phyloP scores from a whole-genome alignment of 2,113 vertebrate species.

The Eupsittula cactorum region DNA sequence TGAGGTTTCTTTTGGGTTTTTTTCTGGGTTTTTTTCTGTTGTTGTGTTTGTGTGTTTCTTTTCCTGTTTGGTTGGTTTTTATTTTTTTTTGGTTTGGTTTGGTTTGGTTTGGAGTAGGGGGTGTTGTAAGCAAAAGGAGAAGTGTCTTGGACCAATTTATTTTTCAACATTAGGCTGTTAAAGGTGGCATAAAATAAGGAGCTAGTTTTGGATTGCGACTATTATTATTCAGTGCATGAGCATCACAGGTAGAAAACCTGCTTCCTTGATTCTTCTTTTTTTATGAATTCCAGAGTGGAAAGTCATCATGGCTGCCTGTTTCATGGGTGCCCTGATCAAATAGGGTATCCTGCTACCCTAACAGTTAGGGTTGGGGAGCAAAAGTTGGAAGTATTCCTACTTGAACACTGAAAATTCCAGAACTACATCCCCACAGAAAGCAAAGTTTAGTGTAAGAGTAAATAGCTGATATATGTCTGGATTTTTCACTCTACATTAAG shows the following conservation, averaged over 20 bases:
- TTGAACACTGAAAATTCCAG: background rate
- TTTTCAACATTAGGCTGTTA: background rate
- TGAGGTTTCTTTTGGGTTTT: too few species aligned
- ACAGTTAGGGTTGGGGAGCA: background rate
- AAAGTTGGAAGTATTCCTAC: background rate
- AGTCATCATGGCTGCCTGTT: background rate
- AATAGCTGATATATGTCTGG: background rate
- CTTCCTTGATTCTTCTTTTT: background rate
- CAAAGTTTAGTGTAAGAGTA: background rate
- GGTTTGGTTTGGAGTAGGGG: background rate
- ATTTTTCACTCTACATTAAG: background rate
- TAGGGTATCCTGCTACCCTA: background rate
- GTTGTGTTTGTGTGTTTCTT: background rate
- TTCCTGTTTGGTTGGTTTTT: background rate
- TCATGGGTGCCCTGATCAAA: background rate
- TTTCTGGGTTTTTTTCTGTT: too few species aligned
- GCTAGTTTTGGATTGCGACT: background rate
- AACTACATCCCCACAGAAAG: background rate
- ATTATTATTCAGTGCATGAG: background rate
- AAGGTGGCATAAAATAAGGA: background rate
- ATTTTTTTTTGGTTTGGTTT: background rate
- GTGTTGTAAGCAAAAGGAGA: background rate
- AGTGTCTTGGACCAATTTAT: background rate
- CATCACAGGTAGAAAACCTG: background rate
- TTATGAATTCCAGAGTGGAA: background rate